Percentiles rank a stretch among this genome's conserved stretches.
These are phyloP conservation scores for Channallabes apus DNA, from an alignment of 2,797 vertebrate species.

Conservation along the genomic window DNA sequence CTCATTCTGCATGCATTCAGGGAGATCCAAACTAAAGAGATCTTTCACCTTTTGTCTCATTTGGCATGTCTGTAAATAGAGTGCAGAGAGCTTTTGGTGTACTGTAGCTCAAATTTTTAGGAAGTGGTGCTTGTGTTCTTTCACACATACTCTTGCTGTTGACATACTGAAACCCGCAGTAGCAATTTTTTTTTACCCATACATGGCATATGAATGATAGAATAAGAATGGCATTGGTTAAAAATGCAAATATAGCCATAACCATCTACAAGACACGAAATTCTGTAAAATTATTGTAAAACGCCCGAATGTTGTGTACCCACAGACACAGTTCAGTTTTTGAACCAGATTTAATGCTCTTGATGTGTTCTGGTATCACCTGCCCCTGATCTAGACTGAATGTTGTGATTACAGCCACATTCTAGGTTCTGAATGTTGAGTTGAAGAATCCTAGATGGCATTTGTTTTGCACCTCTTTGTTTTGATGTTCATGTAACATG, in stretches of 20 bases:
- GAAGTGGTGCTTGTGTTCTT: not conserved
- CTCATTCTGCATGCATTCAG: not conserved
- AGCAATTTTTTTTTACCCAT: not conserved
- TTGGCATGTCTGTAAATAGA: not conserved
- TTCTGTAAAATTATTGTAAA: not conserved
- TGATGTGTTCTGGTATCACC: not conserved
- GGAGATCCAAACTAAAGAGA: not conserved
- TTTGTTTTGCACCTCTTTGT: not conserved
- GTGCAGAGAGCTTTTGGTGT: not conserved
- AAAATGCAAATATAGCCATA: not conserved
- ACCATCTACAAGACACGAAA: not conserved
- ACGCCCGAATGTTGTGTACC: not conserved
- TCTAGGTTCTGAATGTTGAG: not conserved
- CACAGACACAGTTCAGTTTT: not conserved
- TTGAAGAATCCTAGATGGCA: not conserved
- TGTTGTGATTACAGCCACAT: not conserved
- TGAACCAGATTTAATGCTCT: not conserved
- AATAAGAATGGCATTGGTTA: not conserved
- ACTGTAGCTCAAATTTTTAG: not conserved
- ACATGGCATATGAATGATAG: not conserved
- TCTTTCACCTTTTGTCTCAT: not conserved
- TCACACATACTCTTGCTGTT: no score
- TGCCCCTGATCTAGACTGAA: not conserved
- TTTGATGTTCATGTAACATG: not conserved
- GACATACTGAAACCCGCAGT: no score